Base-by-base conservation (phyloP, 1,140 invertebrate genomes). In the Venturia canescens region DNA sequence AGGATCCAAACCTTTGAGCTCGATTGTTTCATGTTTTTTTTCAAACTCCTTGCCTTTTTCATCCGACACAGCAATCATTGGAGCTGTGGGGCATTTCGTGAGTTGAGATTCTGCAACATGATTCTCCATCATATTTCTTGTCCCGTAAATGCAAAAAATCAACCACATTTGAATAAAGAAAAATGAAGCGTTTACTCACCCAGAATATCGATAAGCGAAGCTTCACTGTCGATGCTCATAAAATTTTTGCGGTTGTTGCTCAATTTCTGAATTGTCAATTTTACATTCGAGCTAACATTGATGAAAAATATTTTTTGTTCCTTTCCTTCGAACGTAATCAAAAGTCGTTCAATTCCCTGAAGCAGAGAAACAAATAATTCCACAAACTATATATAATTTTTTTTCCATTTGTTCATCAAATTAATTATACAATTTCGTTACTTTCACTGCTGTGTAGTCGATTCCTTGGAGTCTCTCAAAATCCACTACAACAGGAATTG, bases 381-480 rank as follows among this genome's bases (percentile, higher is more conserved):
- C 23, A 88, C 63, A 23, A 23, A 85, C 84, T 9, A 9, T 44
- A 5, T 85, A 11, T 1, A n/a, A n/a, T n/a, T n/a, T n/a, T n/a
- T n/a, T n/a, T n/a, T n/a, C n/a, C n/a, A n/a, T n/a, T n/a, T n/a
- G n/a, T n/a, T n/a, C n/a, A n/a, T n/a, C 3, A 44, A 57, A 29
- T 74, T 89, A n/a, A 77, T 79, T 81, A 76, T 44, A 11, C 13
- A 1, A 44, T 9, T 44, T 44, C 38, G 38, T 44, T 89, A 94
- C 94, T 89, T 94, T 93, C 1, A 93, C 89, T 2, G 94, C 93
- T 0, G 95, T 94, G 74, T 94, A 95, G 89, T 96, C 95, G 21
- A 95, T 89, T 44, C 91, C 92, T 82, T 93, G 92, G 75, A 96
- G 93, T 63, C 92, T 92, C 0, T 84, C 75, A 74, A 94, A 95